phyloP scores from a whole-genome alignment of 2,797 vertebrate genomes.

The Rhinophrynus dorsalis region DNA sequence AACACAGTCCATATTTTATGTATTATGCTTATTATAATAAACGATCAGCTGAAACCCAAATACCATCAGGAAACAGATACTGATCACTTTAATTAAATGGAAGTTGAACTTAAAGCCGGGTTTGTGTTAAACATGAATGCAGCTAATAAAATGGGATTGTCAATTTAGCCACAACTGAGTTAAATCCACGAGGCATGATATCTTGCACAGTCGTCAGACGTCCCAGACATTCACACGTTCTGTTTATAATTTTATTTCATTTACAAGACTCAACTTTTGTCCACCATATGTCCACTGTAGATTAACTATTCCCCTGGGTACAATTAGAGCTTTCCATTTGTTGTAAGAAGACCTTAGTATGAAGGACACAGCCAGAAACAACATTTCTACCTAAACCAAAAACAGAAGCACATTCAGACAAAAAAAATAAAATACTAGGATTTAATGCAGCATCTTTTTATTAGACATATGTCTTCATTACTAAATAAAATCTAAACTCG shows the following conservation, averaged over 20 bases:
- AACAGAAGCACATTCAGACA: slow-evolving; percentile 89
- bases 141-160: slow-evolving; percentile 38
- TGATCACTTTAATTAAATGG: slow-evolving; percentile 41
- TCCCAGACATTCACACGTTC: slow-evolving; percentile 79
- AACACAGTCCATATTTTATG: not conserved
- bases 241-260: slow-evolving; percentile 79
- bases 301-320: slow-evolving; percentile 86
- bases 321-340: slow-evolving; percentile 95
- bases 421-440: slow-evolving; percentile 56
- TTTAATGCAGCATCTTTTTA: slow-evolving; percentile 84
- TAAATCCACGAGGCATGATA: slow-evolving; percentile 50
- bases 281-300: slow-evolving; percentile 89
- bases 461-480: slow-evolving; percentile 77
- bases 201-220: slow-evolving; percentile 65
- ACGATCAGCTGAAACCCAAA: not conserved
- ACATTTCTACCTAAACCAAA: slow-evolving; percentile 92
- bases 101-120: slow-evolving; percentile 27
- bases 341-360: slow-evolving; percentile 94
- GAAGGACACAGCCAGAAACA: slow-evolving; percentile 89
- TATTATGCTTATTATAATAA: not conserved
- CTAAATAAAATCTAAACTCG: slow-evolving; percentile 80
- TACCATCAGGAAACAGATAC: slow-evolving; percentile 33
- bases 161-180: slow-evolving; percentile 52
- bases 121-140: not conserved
- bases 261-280: slow-evolving; percentile 86